Evolutionary conservation across 2,113 vertebrate species (phyloP).

Genomic region (Eclectus roratus): DNA sequence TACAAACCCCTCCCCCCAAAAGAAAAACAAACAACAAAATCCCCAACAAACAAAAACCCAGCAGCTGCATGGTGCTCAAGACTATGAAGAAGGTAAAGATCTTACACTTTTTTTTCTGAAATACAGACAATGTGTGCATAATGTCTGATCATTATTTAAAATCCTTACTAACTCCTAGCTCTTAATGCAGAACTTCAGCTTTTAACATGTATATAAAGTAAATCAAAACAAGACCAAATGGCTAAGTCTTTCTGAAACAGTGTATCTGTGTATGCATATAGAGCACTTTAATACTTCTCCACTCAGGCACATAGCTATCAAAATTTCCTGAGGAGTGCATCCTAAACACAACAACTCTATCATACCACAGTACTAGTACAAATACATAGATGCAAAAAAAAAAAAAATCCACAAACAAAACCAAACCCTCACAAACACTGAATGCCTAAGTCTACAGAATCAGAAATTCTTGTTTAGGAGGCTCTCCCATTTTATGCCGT

Average conservation of each 20-base stretch:
- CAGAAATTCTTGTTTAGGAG: neutral
- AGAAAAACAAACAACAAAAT: neutral
- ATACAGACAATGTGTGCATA: neutral
- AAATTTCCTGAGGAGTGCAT: neutral
- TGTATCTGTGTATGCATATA: neutral
- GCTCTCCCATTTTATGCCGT: neutral
- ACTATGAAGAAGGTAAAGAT: neutral
- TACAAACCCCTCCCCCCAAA: neutral
- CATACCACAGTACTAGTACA: neutral
- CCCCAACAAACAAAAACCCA: neutral
- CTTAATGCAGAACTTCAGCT: neutral
- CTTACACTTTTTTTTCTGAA: neutral
- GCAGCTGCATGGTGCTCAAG: neutral
- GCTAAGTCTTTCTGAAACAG: neutral
- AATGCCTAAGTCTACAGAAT: neutral
- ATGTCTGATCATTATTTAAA: neutral
- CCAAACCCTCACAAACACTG: accelerated
- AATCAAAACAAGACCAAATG: neutral
- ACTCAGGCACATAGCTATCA: neutral
- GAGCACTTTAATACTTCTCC: neutral
- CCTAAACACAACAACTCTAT: neutral
- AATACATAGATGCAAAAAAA: neutral
- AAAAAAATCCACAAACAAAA: neutral
- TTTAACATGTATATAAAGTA: neutral
- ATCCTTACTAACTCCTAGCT: neutral